Base-by-base conservation (phyloP, 2,113 vertebrate genomes). In the Erinaceus europaeus region DNA sequence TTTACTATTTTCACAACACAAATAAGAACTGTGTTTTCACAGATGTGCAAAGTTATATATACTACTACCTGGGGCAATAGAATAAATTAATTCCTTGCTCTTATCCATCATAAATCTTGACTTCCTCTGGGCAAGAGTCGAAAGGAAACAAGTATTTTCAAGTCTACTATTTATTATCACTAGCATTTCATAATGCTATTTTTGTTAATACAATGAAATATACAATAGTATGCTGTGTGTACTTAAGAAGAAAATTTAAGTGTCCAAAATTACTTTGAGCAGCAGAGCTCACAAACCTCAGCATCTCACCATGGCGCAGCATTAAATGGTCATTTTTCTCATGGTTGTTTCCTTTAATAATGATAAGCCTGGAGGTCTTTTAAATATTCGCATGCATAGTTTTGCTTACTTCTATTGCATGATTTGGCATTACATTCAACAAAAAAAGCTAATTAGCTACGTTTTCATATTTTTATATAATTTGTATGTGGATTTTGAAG, bases 121-220 rank as follows among this genome's bases (percentile, higher is more conserved):
- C 42, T 88, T 87, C 86, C 77, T 59, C 12, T 86, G 76, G 61
- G 65, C 55, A 62, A 88, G 53, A 80, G 36, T n/a, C n/a, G 29
- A 27, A 57, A 89, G 20, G 55, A 27, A 77, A 20, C 67, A 89
- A 76, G 84, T 87, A 13, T 82, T 84, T 91, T 81, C 65, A 72
- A 69, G 36, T 84, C 42, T 84, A 8, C 67, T 89, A n/a, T 80
- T 94, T 84, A 82, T 93, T 89, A 75, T 91, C 59, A 42, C 73
- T 74, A 57, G 78, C 75, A 62, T 93, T 91, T 89, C 15, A 82
- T 40, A 84, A 86, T 81, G 34, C 64, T 25, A 44, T 57, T 92
- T 94, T 89, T 90, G 86, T 86, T 89, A 87, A 91, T 84, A 86
- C 64, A 86, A 84, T 78, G 48, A 86, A 86, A 75, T 59, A 59